Evolutionary conservation across 2,113 vertebrate genomes (phyloP).

Genomic region (Heterotis niloticus): DNA sequence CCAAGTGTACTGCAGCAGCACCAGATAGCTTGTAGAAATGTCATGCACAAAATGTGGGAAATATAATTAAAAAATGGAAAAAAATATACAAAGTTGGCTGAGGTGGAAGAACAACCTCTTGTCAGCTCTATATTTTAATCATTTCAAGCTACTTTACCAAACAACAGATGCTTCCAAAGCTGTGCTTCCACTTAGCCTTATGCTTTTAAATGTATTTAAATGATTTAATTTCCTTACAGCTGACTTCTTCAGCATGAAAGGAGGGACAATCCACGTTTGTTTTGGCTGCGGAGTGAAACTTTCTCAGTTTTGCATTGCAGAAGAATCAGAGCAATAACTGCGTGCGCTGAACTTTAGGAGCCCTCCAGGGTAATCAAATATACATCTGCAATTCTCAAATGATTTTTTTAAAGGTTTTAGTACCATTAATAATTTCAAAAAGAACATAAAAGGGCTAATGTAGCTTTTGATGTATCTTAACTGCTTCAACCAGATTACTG

Average conservation of each 20-base stretch:
- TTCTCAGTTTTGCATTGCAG: not conserved
- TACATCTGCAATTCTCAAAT: constrained; percentile 57
- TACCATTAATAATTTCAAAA: constrained; percentile 63
- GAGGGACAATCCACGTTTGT: constrained; percentile 54
- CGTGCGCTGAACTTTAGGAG: constrained; percentile 46
- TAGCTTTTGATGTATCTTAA: constrained; percentile 43
- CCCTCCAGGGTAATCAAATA: constrained; percentile 61
- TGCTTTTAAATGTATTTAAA: not conserved
- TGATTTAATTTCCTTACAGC: constrained; percentile 24
- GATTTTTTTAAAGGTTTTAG: constrained; percentile 55
- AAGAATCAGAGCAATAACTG: constrained; percentile 46
- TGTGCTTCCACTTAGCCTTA: too few species aligned
- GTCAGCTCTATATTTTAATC: too few species aligned
- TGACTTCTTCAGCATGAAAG: constrained; percentile 45
- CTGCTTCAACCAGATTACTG: constrained; percentile 47
- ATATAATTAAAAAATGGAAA: too few species aligned
- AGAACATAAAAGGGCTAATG: constrained; percentile 54
- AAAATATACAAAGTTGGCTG: too few species aligned
- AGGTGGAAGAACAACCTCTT: too few species aligned
- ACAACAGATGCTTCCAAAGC: too few species aligned
- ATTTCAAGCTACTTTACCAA: too few species aligned
- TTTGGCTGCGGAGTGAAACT: constrained; percentile 47
- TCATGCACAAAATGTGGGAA: too few species aligned
- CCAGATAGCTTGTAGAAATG: too few species aligned
- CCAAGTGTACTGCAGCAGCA: too few species aligned